phyloP scores from a whole-genome alignment of 2,888 invertebrate genomes.

The Cheilosia impressa region DNA sequence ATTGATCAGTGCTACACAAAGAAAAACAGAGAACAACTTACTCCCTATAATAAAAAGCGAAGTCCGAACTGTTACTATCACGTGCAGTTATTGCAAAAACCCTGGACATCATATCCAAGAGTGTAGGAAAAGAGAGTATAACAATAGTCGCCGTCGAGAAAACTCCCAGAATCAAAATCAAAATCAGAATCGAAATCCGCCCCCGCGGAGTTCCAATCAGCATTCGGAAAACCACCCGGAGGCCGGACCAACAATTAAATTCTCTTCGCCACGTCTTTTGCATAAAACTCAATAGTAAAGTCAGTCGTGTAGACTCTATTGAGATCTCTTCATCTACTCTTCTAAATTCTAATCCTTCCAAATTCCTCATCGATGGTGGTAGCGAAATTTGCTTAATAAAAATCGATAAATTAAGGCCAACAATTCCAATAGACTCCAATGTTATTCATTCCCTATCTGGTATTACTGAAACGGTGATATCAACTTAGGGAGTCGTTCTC shows the following conservation, averaged over 20 bases:
- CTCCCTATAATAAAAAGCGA: neutral
- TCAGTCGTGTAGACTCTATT: neutral
- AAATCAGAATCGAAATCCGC: neutral
- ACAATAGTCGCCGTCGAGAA: neutral
- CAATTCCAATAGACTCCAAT: neutral
- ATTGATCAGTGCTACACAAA: too few species aligned
- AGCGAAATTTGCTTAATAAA: slow-evolving; percentile 1
- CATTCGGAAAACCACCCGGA: neutral
- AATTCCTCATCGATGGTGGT: slow-evolving; percentile 43
- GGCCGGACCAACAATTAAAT: neutral
- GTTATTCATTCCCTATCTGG: neutral
- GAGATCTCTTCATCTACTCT: neutral
- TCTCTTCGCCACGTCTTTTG: neutral
- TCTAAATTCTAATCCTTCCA: neutral
- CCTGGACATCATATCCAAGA: slow-evolving; percentile 1
- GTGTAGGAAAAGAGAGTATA: neutral
- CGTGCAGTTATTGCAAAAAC: neutral
- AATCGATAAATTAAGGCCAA: neutral
- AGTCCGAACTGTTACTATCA: neutral
- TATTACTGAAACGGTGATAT: neutral
- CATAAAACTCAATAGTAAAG: neutral
- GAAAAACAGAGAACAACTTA: too few species aligned
- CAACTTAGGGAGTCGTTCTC: neutral
- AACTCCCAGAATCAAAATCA: neutral
- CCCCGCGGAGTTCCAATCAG: neutral